Conservation (phyloP, 2,113 vertebrate genomes). For the Oxygymnocypris stewartii region DNA sequence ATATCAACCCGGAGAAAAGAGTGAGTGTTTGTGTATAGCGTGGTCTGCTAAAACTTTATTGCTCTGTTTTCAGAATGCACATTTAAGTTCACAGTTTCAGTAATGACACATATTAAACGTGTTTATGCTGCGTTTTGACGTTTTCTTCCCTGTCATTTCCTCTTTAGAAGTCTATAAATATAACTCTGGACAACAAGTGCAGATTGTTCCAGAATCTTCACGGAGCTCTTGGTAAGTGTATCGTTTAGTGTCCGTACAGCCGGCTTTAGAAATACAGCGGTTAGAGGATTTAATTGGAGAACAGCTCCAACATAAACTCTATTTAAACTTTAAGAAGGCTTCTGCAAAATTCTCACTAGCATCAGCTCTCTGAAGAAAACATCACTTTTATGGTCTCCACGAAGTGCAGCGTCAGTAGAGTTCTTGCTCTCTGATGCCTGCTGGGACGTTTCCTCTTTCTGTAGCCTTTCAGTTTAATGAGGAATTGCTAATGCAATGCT, state of each 20-base stretch:
- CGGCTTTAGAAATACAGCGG: background rate
- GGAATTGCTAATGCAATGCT: background rate
- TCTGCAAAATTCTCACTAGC: constrained; percentile 19
- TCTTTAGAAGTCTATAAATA: constrained; percentile 85
- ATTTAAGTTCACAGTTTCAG: constrained; percentile 11
- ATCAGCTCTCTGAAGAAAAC: constrained; percentile 33
- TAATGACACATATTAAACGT: constrained; percentile 1
- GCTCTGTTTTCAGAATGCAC: constrained; percentile 20
- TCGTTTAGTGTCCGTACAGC: background rate
- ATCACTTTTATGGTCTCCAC: background rate
- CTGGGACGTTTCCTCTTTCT: background rate
- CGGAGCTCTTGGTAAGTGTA: constrained; percentile 86
- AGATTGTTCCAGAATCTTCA: constrained; percentile 96
- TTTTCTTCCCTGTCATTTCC: constrained; percentile 45
- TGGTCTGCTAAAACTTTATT: constrained; percentile 4
- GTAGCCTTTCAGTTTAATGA: constrained; percentile 39
- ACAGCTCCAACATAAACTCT: background rate
- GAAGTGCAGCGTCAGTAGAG: constrained; percentile 17
- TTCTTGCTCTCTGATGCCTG: constrained; percentile 21
- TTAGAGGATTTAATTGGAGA: background rate
- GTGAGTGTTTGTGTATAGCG: constrained; percentile 66
- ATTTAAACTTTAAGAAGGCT: background rate
- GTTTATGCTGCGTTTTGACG: background rate
- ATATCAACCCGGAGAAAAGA: constrained; percentile 85
- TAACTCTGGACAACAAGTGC: constrained; percentile 89